Percentiles rank a stretch among this genome's conserved stretches.
Evolutionary conservation across 2,113 vertebrate species (phyloP).

Genomic region (Ceuthmochares aereus): DNA sequence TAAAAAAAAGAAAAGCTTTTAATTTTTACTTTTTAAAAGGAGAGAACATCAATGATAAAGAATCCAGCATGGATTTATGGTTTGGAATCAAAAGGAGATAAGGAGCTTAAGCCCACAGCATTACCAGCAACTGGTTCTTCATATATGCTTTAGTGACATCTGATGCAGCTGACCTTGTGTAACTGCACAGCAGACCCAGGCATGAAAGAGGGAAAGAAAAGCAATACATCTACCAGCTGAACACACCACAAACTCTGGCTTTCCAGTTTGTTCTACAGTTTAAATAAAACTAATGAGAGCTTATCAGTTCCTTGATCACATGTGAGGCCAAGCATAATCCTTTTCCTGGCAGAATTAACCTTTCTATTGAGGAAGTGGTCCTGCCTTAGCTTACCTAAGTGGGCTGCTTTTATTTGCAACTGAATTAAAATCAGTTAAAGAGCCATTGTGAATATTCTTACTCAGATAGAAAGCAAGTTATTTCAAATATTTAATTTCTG

Average conservation of each 20-base stretch:
- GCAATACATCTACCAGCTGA: not conserved
- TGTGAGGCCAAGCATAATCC: not conserved
- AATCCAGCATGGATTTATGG: not conserved
- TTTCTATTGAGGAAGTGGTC: not conserved
- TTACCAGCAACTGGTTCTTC: not conserved
- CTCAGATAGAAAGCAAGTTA: not conserved
- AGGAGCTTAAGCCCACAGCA: not conserved
- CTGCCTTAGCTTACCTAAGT: not conserved
- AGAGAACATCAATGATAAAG: not conserved
- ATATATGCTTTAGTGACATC: accelerated
- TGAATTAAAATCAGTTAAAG: not conserved
- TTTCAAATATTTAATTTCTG: not conserved
- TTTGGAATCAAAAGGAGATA: not conserved
- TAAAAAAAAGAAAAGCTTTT: not conserved
- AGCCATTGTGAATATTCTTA: not conserved
- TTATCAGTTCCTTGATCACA: not conserved
- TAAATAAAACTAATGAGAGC: not conserved
- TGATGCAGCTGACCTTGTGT: not conserved
- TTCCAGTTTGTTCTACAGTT: not conserved
- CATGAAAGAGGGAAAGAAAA: not conserved
- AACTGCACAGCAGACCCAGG: not conserved
- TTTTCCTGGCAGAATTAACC: not conserved
- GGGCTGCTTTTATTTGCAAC: not conserved
- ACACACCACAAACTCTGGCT: not conserved
- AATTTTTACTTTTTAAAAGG: not conserved